Percentiles rank a stretch among this genome's conserved stretches.
phyloP scores from a whole-genome alignment of 1,140 invertebrate species.

The Vollenhovia emeryi region DNA sequence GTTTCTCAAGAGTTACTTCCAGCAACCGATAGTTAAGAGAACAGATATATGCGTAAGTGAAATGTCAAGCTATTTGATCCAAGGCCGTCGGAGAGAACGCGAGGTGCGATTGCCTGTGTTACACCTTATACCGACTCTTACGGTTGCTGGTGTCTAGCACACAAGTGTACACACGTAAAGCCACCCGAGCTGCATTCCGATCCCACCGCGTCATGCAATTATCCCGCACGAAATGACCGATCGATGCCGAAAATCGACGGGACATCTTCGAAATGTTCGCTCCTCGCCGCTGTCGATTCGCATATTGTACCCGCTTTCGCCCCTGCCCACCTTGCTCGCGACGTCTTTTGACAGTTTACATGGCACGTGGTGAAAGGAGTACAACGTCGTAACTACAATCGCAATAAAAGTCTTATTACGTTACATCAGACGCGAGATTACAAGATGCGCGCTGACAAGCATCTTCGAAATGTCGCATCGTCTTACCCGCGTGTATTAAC shows the following conservation, averaged over 20 bases:
- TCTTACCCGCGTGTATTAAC: neutral
- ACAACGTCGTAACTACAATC: constrained; percentile 33
- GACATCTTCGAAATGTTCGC: neutral
- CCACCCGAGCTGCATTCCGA: constrained; percentile 73
- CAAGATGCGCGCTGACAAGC: constrained; percentile 9
- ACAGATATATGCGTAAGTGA: constrained; percentile 76
- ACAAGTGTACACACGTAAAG: constrained; percentile 41
- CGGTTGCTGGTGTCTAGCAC: constrained; percentile 40
- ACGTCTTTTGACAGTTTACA: constrained; percentile 26
- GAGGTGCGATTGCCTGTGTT: constrained; percentile 71
- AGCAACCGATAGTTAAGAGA: constrained; percentile 54
- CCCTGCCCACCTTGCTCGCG: neutral
- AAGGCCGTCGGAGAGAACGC: constrained; percentile 73
- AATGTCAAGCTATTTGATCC: constrained; percentile 81
- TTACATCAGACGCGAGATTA: constrained; percentile 30
- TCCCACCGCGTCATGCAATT: constrained; percentile 71
- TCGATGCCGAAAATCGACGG: neutral
- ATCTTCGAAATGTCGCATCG: neutral
- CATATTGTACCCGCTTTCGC: neutral
- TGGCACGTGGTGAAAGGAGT: constrained; percentile 65
- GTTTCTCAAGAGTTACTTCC: constrained; percentile 36
- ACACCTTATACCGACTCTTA: constrained; percentile 56
- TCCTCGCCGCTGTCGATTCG: neutral
- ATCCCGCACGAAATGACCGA: constrained; percentile 55
- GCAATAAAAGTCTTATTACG: constrained; percentile 55